phyloP scores from a whole-genome alignment of 2,113 vertebrate genomes.

The Ursus arctos region DNA sequence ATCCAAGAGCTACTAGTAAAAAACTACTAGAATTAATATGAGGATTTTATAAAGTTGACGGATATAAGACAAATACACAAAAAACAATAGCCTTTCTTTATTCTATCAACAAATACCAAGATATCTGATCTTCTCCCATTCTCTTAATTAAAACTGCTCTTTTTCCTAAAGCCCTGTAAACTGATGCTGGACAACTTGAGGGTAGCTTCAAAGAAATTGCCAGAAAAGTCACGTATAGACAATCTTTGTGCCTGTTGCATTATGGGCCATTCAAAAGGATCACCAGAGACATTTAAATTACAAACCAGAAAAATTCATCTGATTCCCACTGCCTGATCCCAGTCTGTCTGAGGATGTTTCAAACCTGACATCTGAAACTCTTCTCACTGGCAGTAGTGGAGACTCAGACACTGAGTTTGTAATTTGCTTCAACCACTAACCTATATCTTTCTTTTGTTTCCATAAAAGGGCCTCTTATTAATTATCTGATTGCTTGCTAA shows the following conservation, averaged over 20 bases:
- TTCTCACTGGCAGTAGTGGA: neutral
- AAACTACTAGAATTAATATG: neutral
- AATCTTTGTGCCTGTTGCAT: neutral
- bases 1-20: neutral
- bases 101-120: neutral
- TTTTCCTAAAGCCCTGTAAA: neutral
- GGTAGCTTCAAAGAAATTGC: neutral
- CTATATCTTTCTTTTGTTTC: neutral
- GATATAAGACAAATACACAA: neutral
- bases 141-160: neutral
- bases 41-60: neutral
- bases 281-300: neutral
- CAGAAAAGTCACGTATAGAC: neutral
- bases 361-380: neutral
- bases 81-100: neutral
- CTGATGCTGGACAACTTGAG: neutral
- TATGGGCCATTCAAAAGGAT: neutral
- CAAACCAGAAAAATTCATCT: neutral
- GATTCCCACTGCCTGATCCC: neutral
- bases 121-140: neutral
- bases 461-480: neutral
- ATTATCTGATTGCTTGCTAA: neutral
- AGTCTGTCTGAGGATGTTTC: neutral
- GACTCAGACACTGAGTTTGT: neutral
- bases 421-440: neutral